These are phyloP conservation scores for Tanypteryx hageni DNA, from an alignment of 2,888 invertebrate species.

Conservation along the genomic window DNA sequence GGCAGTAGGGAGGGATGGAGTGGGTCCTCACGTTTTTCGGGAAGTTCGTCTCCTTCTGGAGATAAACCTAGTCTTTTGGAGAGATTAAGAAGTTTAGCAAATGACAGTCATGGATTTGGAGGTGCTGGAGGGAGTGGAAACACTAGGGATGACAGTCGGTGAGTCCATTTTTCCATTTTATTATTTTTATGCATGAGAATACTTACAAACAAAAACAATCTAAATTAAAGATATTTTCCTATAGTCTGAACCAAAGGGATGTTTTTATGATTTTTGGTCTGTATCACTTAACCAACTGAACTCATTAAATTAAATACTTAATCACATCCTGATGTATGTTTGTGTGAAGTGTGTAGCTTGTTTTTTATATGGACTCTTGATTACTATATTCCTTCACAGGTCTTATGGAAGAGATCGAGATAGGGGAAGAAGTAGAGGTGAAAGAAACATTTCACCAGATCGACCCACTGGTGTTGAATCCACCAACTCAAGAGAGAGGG, in stretches of 20 bases:
- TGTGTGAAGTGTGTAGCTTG: not conserved
- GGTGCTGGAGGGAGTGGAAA: slow-evolving; percentile 68
- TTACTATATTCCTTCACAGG: not conserved
- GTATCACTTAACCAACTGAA: no score
- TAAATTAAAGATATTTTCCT: no score
- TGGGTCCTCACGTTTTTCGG: slow-evolving; percentile 32
- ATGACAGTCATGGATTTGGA: slow-evolving; percentile 73
- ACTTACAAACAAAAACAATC: no score
- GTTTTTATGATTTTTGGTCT: no score
- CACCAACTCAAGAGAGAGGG: slow-evolving; percentile 23
- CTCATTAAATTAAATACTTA: no score
- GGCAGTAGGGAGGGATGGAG: slow-evolving; percentile 70
- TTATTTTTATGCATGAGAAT: not conserved
- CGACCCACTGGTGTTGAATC: slow-evolving; percentile 6
- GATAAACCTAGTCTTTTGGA: slow-evolving; percentile 74
- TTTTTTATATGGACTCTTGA: not conserved
- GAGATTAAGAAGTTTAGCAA: slow-evolving; percentile 73
- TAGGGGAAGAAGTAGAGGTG: slow-evolving; percentile 47
- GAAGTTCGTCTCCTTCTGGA: slow-evolving; percentile 70
- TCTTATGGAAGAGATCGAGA: slow-evolving; percentile 27
- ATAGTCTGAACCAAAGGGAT: no score
- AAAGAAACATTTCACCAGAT: slow-evolving; percentile 37
- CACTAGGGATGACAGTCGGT: slow-evolving; percentile 74
- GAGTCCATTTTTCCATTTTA: slow-evolving; percentile 66
- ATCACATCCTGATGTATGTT: no score